A percentile compares a stretch with the other conserved stretches of the same genome.
Conservation (phyloP, 2,113 vertebrate genomes). For the Podiceps cristatus region DNA sequence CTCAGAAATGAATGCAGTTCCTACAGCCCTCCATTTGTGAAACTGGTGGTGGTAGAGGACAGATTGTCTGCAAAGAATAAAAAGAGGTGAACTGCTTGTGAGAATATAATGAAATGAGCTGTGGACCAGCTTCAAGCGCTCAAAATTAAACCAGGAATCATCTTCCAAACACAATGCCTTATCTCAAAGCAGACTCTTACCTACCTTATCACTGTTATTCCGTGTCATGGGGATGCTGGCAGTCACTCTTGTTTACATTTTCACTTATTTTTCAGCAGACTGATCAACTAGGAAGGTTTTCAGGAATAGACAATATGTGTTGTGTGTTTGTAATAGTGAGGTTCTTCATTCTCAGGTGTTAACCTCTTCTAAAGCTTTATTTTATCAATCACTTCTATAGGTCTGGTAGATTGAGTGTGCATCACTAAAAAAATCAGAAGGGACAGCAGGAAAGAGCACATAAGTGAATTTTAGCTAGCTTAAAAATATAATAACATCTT, state of each 20-base stretch:
- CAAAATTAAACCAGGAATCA: background rate
- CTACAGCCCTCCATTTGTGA: background rate
- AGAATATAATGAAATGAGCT: background rate
- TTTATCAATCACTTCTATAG: background rate
- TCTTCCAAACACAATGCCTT: background rate
- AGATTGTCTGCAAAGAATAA: background rate
- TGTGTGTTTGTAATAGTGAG: background rate
- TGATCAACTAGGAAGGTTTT: background rate
- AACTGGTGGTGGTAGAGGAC: background rate
- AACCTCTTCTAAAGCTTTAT: background rate
- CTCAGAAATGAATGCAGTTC: background rate
- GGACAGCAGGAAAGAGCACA: background rate
- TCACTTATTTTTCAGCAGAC: background rate
- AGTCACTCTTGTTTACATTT: fast-evolving
- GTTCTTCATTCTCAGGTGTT: background rate
- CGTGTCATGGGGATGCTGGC: background rate
- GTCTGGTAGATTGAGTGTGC: background rate
- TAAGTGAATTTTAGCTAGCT: background rate
- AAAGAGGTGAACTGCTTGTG: background rate
- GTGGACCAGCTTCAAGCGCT: background rate
- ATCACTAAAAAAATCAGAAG: background rate
- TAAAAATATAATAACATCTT: background rate
- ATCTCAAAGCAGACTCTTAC: background rate
- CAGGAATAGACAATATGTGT: background rate
- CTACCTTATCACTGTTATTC: background rate